phyloP scores from a whole-genome alignment of 37 sponge, comb jelly and placozoan species.

The Halisarca cf. caerulea region DNA sequence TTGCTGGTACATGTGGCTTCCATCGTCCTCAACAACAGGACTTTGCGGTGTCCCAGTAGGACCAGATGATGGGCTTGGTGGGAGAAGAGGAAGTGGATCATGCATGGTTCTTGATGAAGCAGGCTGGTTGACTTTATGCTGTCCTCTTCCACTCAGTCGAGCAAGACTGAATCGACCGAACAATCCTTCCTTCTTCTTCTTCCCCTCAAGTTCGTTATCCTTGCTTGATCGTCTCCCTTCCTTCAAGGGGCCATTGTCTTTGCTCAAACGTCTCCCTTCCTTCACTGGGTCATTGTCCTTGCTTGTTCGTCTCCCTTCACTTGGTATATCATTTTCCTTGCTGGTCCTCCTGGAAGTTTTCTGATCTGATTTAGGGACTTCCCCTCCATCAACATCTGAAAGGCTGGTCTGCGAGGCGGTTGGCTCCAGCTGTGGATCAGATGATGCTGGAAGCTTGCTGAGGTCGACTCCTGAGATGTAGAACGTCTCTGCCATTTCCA shows the following conservation, averaged over 20 bases:
- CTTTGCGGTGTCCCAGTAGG: not conserved
- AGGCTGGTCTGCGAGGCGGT: not conserved
- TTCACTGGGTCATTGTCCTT: not conserved
- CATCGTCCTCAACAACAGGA: not conserved
- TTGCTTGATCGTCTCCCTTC: not conserved
- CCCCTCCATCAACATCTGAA: not conserved
- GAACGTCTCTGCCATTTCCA: constrained; percentile 22
- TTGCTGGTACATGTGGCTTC: constrained; percentile 1
- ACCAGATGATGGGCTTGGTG: not conserved
- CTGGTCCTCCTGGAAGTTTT: not conserved
- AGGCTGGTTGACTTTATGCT: not conserved
- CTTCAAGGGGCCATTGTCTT: no score
- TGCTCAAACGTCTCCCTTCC: not conserved
- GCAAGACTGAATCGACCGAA: not conserved
- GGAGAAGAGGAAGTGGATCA: constrained; percentile 3
- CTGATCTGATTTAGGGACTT: not conserved
- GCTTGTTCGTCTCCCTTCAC: not conserved
- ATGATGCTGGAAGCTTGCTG: not conserved
- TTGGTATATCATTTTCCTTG: not conserved
- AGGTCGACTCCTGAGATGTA: constrained; percentile 8
- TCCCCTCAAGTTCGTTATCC: not conserved
- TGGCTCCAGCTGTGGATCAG: not conserved
- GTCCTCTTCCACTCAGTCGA: not conserved
- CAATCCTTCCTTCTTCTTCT: not conserved
- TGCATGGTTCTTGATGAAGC: not conserved